A percentile compares a stretch with the other conserved stretches of the same genome.
These are phyloP conservation scores for Eueremaeus valkanovi DNA, from an alignment of 2,888 invertebrate genomes.

Conservation along the genomic window DNA sequence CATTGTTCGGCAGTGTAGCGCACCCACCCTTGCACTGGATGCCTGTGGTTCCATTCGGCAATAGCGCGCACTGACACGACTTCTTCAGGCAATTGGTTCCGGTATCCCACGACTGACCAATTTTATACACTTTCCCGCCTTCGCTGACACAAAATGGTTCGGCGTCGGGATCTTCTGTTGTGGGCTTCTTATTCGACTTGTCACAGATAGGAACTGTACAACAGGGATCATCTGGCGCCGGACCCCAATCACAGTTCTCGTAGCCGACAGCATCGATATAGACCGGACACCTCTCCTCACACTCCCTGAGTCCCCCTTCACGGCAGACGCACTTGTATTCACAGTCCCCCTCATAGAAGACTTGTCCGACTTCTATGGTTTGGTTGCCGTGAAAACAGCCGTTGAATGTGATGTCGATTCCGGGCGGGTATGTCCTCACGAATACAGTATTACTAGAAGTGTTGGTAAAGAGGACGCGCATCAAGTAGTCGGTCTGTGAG, in stretches of 20 bases:
- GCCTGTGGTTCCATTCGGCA: constrained; percentile 46
- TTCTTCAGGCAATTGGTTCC: constrained; percentile 46
- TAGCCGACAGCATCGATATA: constrained; percentile 47
- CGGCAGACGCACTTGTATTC: constrained; percentile 72
- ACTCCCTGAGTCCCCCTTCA: constrained; percentile 58
- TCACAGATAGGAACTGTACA: constrained; percentile 78
- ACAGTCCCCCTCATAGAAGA: constrained; percentile 70
- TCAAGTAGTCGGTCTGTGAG: constrained; percentile 73
- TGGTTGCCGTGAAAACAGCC: constrained; percentile 51
- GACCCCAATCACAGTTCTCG: constrained; percentile 50
- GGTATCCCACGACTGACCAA: constrained; percentile 48
- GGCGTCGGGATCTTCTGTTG: constrained; percentile 40
- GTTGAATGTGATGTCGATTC: constrained; percentile 45
- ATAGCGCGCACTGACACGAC: constrained; percentile 47
- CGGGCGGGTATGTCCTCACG: constrained; percentile 46
- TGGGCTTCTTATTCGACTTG: constrained; percentile 38
- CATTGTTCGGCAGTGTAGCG: constrained; percentile 46
- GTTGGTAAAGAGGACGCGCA: constrained; percentile 60
- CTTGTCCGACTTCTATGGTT: constrained; percentile 67
- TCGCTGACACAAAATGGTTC: constrained; percentile 42
- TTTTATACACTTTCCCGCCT: constrained; percentile 42
- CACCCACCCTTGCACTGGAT: constrained; percentile 48
- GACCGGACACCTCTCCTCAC: constrained; percentile 47
- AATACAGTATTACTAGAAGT: constrained; percentile 46
- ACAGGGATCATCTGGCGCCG: constrained; percentile 76